phyloP scores from a whole-genome alignment of 2,888 invertebrate species.

The Nemotelus nigrinus region DNA sequence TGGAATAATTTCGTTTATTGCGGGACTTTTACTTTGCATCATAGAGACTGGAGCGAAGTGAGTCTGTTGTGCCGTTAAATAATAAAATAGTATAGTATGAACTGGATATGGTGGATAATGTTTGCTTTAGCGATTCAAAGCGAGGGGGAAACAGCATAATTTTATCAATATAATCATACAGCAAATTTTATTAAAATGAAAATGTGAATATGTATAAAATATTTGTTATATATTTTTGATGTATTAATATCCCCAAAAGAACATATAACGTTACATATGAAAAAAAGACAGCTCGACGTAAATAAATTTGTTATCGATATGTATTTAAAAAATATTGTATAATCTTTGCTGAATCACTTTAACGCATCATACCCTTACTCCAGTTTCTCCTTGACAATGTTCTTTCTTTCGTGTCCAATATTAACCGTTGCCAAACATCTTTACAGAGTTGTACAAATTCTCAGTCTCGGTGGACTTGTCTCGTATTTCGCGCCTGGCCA shows the following conservation, averaged over 20 bases:
- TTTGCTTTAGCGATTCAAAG: too few relatives aligned
- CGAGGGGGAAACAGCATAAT: too few relatives aligned
- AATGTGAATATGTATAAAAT: too few relatives aligned
- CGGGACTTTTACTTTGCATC: slow-evolving; percentile 59
- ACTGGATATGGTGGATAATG: too few relatives aligned
- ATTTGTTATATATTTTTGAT: too few relatives aligned
- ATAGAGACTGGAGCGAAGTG: slow-evolving; percentile 61
- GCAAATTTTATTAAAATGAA: too few relatives aligned
- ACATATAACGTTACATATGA: too few relatives aligned
- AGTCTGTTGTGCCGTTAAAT: slow-evolving; percentile 26
- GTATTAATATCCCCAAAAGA: too few relatives aligned
- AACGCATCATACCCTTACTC: not conserved
- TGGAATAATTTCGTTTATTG: slow-evolving; percentile 60
- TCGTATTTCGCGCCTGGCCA: slow-evolving; percentile 71
- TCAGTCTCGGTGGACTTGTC: slow-evolving; percentile 74
- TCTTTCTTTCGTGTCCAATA: too few relatives aligned
- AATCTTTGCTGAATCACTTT: slow-evolving; percentile 83
- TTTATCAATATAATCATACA: too few relatives aligned
- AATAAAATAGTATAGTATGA: too few relatives aligned
- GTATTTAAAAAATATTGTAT: slow-evolving; percentile 59
- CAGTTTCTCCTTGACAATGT: too few relatives aligned
- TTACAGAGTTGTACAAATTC: slow-evolving; percentile 71
- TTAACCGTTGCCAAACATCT: not conserved
- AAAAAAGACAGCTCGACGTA: not conserved
- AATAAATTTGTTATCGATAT: not conserved